Base-by-base conservation (phyloP, 2,797 vertebrate genomes). In the Columba guinea region DNA sequence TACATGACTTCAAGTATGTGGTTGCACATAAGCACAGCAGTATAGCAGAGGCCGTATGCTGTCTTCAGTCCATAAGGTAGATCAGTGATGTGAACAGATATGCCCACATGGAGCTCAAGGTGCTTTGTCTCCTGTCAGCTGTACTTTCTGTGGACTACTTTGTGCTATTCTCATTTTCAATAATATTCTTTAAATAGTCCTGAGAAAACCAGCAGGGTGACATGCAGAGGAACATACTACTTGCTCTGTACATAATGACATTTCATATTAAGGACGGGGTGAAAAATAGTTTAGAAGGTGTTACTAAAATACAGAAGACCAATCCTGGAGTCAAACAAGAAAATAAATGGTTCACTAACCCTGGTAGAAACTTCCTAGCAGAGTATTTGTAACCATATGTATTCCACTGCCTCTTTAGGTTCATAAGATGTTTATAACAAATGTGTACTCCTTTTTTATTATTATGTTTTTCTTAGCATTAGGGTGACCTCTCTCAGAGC, bases 321-420 rank as follows among this genome's bases (percentile, higher is more conserved):
- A 30, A 2, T 7, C n/a, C 18, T 44, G 26, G 56, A 67, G 53
- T n/a, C 37, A 5, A 49, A 52, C 3, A 5, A 4, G 12, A 13
- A 71, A 39, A 15, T 3, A 13, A 34, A n/a, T 10, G 2, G 0
- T 70, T 71, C 44, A 19, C 28, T 37, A 10, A 26, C 18, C 34
- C 41, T 1, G 8, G 30, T 17, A 52, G 63, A 41, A 55, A 10
- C 44, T 68, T n/a, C 68, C 37, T 17, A 5, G 41, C 6, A 6
- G n/a, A 34, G 10, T 2, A 2, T 15, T 32, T 22, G n/a, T 26
- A 11, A 3, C 28, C 28, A 0, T 12, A 1, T 8, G 7, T 2
- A 23, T 34, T 34, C 18, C 20, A 6, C 41, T 65, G 26, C 63
- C 39, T 39, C 3, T 24, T 73, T 20, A 60, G 34, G 19, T 64